Evolutionary conservation across 2,888 invertebrate species (phyloP).

Genomic region (Chaitophorus viminalis): DNA sequence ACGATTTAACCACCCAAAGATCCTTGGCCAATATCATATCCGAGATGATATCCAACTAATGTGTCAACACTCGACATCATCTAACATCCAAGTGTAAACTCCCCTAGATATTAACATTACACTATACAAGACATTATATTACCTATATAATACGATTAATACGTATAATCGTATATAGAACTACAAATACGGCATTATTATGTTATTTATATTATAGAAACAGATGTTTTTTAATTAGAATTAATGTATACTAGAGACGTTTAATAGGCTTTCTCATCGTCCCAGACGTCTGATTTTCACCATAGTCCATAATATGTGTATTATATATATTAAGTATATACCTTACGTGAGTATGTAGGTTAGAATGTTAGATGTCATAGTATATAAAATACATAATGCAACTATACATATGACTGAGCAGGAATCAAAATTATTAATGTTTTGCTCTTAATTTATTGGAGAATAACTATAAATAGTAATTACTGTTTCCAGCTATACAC

Average conservation of each 20-base stretch:
- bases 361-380: no score
- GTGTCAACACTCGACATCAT: no score
- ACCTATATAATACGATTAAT: no score
- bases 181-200: neutral
- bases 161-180: neutral
- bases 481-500: conserved; percentile 14
- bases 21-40: no score
- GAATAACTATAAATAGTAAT: conserved; percentile 49
- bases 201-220: neutral
- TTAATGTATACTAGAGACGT: conserved; percentile 4
- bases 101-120: no score
- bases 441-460: conserved; percentile 35
- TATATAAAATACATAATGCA: neutral
- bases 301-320: neutral
- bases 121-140: no score
- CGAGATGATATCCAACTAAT: no score
- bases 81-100: no score
- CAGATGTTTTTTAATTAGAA: conserved; percentile 38
- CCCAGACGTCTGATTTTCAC: no score
- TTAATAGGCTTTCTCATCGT: conserved; percentile 2
- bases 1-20: no score
- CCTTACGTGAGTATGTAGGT: no score
- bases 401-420: neutral
- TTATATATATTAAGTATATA: neutral
- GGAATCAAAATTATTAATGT: conserved; percentile 19